Conservation (phyloP, 2,113 vertebrate species). For the Theropithecus gelada region DNA sequence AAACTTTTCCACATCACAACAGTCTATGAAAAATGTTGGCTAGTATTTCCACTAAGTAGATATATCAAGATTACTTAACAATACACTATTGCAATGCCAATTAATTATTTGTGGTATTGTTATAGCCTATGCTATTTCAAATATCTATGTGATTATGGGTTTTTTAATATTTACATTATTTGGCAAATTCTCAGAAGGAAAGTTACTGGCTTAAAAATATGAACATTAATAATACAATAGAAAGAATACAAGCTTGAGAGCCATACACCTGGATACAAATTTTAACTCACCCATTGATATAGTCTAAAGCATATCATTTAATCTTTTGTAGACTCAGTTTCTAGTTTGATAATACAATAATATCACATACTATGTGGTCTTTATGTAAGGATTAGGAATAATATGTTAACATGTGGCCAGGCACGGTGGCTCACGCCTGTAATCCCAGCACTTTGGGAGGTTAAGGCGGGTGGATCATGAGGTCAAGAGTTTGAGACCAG, state of each 20-base stretch:
- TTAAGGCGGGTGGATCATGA: rapidly evolving
- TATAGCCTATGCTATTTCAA: background rate
- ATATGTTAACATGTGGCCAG: background rate
- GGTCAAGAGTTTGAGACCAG: no score
- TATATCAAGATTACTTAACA: slow-evolving; percentile 24
- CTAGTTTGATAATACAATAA: background rate
- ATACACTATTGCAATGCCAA: background rate
- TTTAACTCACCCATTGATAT: background rate
- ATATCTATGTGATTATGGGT: background rate
- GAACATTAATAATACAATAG: background rate
- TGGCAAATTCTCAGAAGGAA: slow-evolving; percentile 34
- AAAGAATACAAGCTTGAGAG: slow-evolving; percentile 26
- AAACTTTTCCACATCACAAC: background rate
- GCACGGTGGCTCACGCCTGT: no score
- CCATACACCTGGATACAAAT: background rate
- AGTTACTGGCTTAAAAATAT: background rate
- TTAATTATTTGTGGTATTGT: background rate
- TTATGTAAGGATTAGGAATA: background rate
- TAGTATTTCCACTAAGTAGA: background rate
- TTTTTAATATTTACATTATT: slow-evolving; percentile 45
- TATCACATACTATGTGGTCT: background rate
- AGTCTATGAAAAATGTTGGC: background rate
- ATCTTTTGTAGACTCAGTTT: background rate
- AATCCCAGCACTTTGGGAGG: no score
- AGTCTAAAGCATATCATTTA: background rate